A percentile compares a stretch with the other conserved stretches of the same genome.
Evolutionary conservation across 2,113 vertebrate genomes (phyloP).

Genomic region (Cyphomyrus plagiostoma): DNA sequence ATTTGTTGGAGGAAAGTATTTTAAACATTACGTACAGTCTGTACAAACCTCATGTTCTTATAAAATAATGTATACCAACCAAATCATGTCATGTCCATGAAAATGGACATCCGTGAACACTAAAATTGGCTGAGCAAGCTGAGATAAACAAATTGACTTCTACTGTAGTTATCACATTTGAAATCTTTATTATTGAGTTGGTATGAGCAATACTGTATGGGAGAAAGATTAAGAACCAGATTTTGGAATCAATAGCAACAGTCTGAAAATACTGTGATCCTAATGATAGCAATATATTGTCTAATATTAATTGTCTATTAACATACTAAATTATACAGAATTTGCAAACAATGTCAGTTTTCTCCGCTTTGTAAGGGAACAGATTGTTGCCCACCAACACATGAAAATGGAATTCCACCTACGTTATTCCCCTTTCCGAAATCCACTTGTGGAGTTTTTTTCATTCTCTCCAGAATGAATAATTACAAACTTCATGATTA

Average conservation of each 20-base stretch:
- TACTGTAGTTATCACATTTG: not conserved
- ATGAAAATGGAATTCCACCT: not conserved
- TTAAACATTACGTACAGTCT: not conserved
- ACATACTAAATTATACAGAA: not conserved
- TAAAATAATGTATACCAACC: not conserved
- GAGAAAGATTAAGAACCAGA: not conserved
- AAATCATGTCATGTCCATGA: not conserved
- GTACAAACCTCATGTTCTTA: not conserved
- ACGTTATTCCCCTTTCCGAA: not conserved
- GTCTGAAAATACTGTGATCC: not conserved
- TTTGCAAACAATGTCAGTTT: not conserved
- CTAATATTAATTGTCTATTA: not conserved
- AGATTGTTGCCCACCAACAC: not conserved
- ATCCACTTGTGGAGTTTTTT: not conserved
- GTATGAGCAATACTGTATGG: not conserved
- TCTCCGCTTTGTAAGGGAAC: not conserved
- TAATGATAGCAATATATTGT: not conserved
- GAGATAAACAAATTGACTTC: not conserved
- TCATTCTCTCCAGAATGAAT: not conserved
- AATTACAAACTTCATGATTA: not conserved
- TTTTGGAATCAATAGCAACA: not conserved
- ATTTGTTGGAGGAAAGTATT: not conserved
- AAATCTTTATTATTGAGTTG: not conserved
- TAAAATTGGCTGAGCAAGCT: not conserved
- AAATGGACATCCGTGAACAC: not conserved